These are phyloP conservation scores for Diachrysia chrysitis DNA, from an alignment of 2,888 invertebrate species.

Conservation along the genomic window DNA sequence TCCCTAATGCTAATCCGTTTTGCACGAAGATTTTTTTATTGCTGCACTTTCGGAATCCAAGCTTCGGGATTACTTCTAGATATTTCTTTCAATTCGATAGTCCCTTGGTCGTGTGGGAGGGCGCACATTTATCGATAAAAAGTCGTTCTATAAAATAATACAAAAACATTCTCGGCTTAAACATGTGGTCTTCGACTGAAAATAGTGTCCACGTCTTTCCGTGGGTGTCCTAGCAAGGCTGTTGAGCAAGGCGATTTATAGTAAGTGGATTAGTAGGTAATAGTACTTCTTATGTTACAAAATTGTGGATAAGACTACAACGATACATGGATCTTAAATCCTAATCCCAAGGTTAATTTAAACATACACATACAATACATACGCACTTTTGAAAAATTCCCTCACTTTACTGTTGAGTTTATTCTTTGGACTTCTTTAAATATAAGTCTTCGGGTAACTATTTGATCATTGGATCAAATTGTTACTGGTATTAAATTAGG, in stretches of 20 bases:
- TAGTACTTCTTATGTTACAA: not conserved
- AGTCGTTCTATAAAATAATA: conserved; percentile 43
- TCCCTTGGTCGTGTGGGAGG: conserved; percentile 34
- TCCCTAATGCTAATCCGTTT: conserved; percentile 3
- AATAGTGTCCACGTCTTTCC: conserved; percentile 29
- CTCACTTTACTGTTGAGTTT: too few relatives aligned
- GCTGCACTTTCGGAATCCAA: not conserved
- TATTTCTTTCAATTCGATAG: conserved; percentile 9
- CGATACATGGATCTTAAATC: too few relatives aligned
- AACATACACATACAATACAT: too few relatives aligned
- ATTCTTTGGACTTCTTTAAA: too few relatives aligned
- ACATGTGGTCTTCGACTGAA: conserved; percentile 39
- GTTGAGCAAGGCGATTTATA: conserved; percentile 39
- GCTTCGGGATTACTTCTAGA: not conserved
- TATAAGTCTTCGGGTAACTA: too few relatives aligned
- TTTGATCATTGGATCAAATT: too few relatives aligned
- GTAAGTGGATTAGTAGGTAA: not conserved
- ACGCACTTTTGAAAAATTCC: too few relatives aligned
- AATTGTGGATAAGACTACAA: not conserved
- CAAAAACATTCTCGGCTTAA: conserved; percentile 13
- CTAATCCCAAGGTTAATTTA: too few relatives aligned
- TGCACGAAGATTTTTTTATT: not conserved
- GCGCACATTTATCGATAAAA: conserved; percentile 52
- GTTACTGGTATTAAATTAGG: too few relatives aligned
- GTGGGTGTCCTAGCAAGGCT: conserved; percentile 39